Base-by-base conservation (phyloP, 1,140 invertebrate species). In the Myzus persicae region DNA sequence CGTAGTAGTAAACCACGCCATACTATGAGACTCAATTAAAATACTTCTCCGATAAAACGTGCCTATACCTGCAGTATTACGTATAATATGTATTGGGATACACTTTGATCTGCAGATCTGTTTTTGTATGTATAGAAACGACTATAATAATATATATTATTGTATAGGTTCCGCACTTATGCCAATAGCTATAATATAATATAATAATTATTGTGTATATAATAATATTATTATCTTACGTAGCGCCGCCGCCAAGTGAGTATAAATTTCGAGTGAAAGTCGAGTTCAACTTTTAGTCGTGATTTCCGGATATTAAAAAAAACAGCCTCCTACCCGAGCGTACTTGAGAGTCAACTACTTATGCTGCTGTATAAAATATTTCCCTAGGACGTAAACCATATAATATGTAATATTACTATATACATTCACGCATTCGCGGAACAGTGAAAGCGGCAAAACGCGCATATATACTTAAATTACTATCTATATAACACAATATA, bases 261-360 rank as follows among this genome's bases (percentile, higher is more conserved):
- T 89, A 14, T 89, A n/a, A 40, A 54, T 54, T 24, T 82, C 81
- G 81, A 82, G 91, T 93, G 91, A 93, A 93, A 93, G 91, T 93
- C 91, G 36, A 54, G 46, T 40, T 93, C 91, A 93, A 51, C 91
- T 92, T 92, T 93, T 84, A 93, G 91, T 93, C 91, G 91, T 93
- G 91, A 93, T 93, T 93, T 93, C 91, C 91, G 91, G 91, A 93
- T 93, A 85, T 54, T 40, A 38, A 67, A 90, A 90, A 38, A 67
- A 90, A 90, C 51, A 7, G 26, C 89, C 89, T 90, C 51, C 89
- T 90, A 31, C 88, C 31, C 31, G 59, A 76, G n/a, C 31, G 14
- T 67, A n/a, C 59, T 67, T n/a, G 31, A 67, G 59, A 76, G 59
- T 76, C 59, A n/a, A n/a, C 59, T 76, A n/a, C 59, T 76, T n/a